Base-by-base conservation (phyloP, 2,113 vertebrate species). In the Machaerirhynchus nigripectus region DNA sequence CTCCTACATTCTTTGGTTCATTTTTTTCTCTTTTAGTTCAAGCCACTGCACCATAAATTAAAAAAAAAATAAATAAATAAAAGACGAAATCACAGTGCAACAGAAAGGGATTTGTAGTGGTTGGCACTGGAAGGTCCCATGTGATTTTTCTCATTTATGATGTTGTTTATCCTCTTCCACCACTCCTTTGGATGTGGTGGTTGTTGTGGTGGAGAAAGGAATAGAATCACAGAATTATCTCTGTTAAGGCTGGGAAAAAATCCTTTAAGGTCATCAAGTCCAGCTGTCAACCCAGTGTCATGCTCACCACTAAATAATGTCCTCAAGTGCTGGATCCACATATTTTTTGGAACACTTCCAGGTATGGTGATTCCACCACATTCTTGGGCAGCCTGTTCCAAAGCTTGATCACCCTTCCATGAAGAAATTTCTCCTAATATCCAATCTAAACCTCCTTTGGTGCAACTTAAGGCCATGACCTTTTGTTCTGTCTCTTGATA, bases 61-160 rank as follows among this genome's bases (percentile, higher is more conserved):
- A 30, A 40, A 28, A 40, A 61, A 59, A 55, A n/a, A n/a, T n/a
- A n/a, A n/a, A n/a, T n/a, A n/a, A n/a, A n/a, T n/a, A n/a, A n/a
- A 82, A 37, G 2, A 3, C 12, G 49, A 84, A 84, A 53, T 35
- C 27, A 13, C 2, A 17, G 9, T 27, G 21, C 13, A 46, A 4
- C 9, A 65, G 39, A 47, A 78, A 46, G 23, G 7, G 6, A 67
- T 86, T 84, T 89, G 28, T 16, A 60, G 31, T 24, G 19, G 37
- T 5, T 2, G 6, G 20, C 6, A 14, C 4, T 30, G 12, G 39
- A 59, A 35, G 6, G 4, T 52, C 15, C n/a, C 11, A 1, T 26
- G 5, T 75, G 13, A 47, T 63, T 35, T 71, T 87, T 61, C 7
- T 11, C 7, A 42, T 10, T 23, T 27, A 2, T 50, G 30, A 37